These are phyloP conservation scores for Bettongia penicillata DNA, from an alignment of 2,113 vertebrate genomes.

Conservation along the genomic window DNA sequence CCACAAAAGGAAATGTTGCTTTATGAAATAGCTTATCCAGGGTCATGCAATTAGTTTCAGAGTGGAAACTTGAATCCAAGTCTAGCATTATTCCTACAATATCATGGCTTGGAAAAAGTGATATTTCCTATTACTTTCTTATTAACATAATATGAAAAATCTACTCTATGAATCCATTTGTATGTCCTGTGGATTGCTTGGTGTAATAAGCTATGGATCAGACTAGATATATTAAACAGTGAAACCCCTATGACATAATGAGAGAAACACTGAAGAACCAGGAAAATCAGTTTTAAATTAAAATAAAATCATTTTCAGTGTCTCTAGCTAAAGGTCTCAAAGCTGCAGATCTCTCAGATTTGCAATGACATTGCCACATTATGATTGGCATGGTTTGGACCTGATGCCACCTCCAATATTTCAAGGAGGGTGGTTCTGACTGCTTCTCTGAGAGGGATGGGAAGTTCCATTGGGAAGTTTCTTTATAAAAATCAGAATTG, in stretches of 20 bases:
- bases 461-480: not conserved
- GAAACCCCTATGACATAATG: slow-evolving; percentile 23
- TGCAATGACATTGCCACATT: not conserved
- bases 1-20: not conserved
- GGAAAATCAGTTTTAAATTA: slow-evolving; percentile 69
- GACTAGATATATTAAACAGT: slow-evolving; percentile 44
- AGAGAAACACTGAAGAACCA: slow-evolving; percentile 52
- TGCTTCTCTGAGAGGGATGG: not conserved
- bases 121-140: slow-evolving; percentile 52
- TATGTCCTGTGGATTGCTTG: slow-evolving; percentile 4
- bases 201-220: slow-evolving; percentile 43
- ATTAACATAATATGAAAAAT: slow-evolving; percentile 61
- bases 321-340: slow-evolving; percentile 44
- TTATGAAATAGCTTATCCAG: not conserved
- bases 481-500: not conserved
- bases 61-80: not conserved
- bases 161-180: slow-evolving; percentile 55
- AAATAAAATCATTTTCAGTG: slow-evolving; percentile 65
- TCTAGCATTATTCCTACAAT: not conserved
- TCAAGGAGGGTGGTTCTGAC: not conserved
- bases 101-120: not conserved
- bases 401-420: not conserved
- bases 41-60: not conserved
- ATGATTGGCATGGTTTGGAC: slow-evolving; percentile 37
- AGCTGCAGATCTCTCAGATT: slow-evolving; percentile 41